Percentiles rank a stretch among this genome's conserved stretches.
phyloP scores from a whole-genome alignment of 2,113 vertebrate species.

The Symphodus melops region DNA sequence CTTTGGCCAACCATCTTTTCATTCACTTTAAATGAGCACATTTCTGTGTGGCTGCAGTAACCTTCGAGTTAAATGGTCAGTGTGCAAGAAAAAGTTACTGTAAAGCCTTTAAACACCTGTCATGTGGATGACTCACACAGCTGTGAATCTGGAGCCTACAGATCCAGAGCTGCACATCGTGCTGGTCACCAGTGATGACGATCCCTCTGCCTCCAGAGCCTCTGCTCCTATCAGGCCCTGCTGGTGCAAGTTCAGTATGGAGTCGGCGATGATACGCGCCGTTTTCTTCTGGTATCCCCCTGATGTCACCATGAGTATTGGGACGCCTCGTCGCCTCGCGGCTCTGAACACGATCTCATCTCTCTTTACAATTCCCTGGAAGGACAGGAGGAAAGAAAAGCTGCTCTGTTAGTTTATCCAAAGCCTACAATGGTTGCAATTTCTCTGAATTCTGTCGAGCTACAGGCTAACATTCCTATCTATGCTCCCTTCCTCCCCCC shows the following conservation, averaged over 20 bases:
- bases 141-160: conserved; percentile 49
- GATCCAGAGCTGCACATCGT: conserved; percentile 66
- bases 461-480: conserved; percentile 14
- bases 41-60: background rate
- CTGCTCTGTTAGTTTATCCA: background rate
- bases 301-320: conserved; percentile 95
- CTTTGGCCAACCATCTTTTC: conserved; percentile 1
- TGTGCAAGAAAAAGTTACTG: conserved; percentile 9
- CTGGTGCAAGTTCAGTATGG: conserved; percentile 91
- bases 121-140: conserved; percentile 54
- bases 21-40: background rate
- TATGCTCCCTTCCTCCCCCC: background rate
- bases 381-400: background rate
- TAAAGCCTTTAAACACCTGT: conserved; percentile 16
- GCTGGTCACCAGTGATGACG: conserved; percentile 64
- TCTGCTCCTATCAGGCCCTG: conserved; percentile 85
- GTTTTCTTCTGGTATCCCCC: conserved; percentile 97
- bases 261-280: conserved; percentile 94
- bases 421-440: background rate
- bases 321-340: conserved; percentile 83
- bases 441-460: background rate
- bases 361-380: conserved; percentile 91
- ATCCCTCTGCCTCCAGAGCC: conserved; percentile 57
- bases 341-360: conserved; percentile 92
- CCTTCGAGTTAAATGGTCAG: background rate